Base-by-base conservation (phyloP, 1,140 invertebrate genomes). In the Drosophila chauvacae region DNA sequence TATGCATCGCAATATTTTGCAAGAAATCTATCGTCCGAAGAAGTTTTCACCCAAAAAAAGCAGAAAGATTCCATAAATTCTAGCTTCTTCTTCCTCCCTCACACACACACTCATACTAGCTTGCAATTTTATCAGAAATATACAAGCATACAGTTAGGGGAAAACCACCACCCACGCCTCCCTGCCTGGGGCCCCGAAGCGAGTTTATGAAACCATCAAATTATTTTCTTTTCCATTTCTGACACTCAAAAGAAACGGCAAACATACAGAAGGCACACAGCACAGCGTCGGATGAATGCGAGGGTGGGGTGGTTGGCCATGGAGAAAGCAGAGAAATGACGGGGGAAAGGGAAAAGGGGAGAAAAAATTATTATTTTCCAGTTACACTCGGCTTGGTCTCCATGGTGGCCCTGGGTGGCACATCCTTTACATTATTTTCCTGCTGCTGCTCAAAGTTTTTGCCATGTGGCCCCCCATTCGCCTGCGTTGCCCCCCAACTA, bases 201-300 rank as follows among this genome's bases (percentile, higher is more conserved):
- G 74, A 90, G 79, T 91, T 91, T 91, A 91, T 91, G 90, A 91
- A 91, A 91, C 90, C 90, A 91, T 91, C 90, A 91, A 91, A 91
- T 91, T 91, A 91, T 91, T 91, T 91, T 91, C 90, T 91, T 91
- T 91, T 90, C 90, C 90, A 91, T 91, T 91, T 91, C 85, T 91
- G 85, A 91, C 90, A 91, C 90, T 91, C 90, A 91, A 91, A 91
- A 91, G 80, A 88, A 84, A 91, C 74, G 80, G 80, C 84, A 90
- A 81, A 77, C 68, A 85, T 75, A 77, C 47, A 48, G 57, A 73
- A 44, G 55, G 45, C 59, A 66, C 59, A 75, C 30, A 72, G 64
- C 53, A 13, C 48, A 51, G 53, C 20, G 53, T 55, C 53, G 58
- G 18, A 47, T 59, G 61, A 62, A 64, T 35, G 48, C 53, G 20